phyloP scores from a whole-genome alignment of 1,140 invertebrate genomes.

The Aphelinus certus region DNA sequence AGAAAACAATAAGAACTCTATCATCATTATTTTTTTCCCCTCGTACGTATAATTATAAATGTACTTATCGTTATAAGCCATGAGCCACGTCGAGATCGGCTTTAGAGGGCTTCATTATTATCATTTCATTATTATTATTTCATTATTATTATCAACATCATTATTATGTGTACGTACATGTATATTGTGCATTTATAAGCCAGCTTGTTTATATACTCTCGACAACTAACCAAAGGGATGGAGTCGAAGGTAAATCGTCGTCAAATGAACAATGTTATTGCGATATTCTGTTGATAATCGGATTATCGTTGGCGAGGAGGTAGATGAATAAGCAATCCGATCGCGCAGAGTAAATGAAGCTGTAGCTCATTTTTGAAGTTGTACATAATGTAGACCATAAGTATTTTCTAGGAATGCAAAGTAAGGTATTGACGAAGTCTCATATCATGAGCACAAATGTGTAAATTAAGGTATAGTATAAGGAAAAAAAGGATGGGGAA shows the following conservation, averaged over 20 bases:
- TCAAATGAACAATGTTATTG: too few relatives aligned
- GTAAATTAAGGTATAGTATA: constrained; percentile 45
- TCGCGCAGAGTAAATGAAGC: constrained; percentile 42
- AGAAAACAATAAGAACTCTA: background rate
- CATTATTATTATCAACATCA: constrained; percentile 38
- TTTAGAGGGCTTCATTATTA: too few relatives aligned
- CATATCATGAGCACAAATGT: constrained; percentile 6
- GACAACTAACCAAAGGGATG: background rate
- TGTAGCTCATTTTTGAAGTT: constrained; percentile 61
- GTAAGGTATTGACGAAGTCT: constrained; percentile 44
- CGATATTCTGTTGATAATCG: too few relatives aligned
- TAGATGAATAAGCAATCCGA: constrained; percentile 25
- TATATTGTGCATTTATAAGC: constrained; percentile 30
- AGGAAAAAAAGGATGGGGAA: constrained; percentile 40
- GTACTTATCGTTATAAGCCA: background rate
- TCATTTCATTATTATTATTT: background rate
- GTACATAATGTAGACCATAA: constrained; percentile 63
- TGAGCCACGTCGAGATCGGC: background rate
- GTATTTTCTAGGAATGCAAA: constrained; percentile 63
- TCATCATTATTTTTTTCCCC: background rate
- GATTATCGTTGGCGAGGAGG: too few relatives aligned
- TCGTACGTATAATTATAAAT: background rate
- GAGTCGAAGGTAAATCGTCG: too few relatives aligned
- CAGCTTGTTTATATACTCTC: constrained; percentile 24
- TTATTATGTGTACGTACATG: constrained; percentile 45